Base-by-base conservation (phyloP, 2,113 vertebrate genomes). In the Glaucomys volans region DNA sequence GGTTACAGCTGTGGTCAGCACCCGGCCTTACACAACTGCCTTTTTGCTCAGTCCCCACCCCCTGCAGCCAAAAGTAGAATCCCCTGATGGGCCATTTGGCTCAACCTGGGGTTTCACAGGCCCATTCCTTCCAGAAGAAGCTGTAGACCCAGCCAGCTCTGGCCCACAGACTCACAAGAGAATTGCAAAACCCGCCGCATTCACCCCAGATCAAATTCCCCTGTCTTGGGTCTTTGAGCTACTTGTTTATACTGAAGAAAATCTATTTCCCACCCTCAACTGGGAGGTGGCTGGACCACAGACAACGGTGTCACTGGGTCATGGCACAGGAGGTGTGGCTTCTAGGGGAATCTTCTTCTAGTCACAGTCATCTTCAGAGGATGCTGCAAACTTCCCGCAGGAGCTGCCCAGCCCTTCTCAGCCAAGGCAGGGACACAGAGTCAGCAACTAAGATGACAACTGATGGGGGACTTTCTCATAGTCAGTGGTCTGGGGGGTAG, bases 11-110 rank as follows among this genome's bases (percentile, higher is more conserved):
- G 96, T 0, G 71, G 91, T 92, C 84, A 91, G 94, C 79, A 95
- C 82, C 92, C 35, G 47, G 77, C 37, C 47, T 97, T 96, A 95
- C 91, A 91, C 94, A 97, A 97, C 67, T 4, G 42, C 69, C 83
- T 90, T 91, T 82, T 93, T 79, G 64, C 85, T 96, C 42, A 30
- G 83, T 57, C 74, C 16, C 75, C 50, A 72, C 54, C 52, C 75
- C 16, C 26, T 59, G 59, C 52, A 98, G 97, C 97, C 0, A 0
- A 98, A 98, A 95, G 95, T 47, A 95, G 96, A 97, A 98, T 98
- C 97, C 98, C 97, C 97, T 95, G 88, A 94, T 97, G 97, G 79
- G 92, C 93, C 96, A 98, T 98, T 98, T 98, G 98, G 98, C 97
- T 97, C 96, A 97, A 96, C 47, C 67, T 6, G 0, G 90, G 79